Evolutionary conservation across 2,888 invertebrate genomes (phyloP).

Genomic region (Pseudolycoriella hygida): DNA sequence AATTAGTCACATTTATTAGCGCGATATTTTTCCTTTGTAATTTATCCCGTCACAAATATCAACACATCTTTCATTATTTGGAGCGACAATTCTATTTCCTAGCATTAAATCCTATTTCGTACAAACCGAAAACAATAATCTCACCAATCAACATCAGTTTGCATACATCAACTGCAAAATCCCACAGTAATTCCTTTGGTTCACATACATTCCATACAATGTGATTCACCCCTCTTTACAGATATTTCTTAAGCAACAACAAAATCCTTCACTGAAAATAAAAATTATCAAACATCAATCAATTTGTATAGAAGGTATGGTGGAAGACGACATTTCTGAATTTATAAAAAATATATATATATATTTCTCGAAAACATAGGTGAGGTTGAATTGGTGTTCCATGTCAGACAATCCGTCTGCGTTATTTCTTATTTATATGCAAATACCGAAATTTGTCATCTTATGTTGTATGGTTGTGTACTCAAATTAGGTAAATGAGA

Average conservation of each 20-base stretch:
- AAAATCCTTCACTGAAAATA: neutral
- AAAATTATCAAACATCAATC: constrained; percentile 1
- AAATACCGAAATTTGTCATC: constrained; percentile 1
- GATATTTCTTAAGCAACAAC: neutral
- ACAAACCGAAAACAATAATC: neutral
- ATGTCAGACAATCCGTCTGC: neutral
- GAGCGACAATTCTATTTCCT: too few species aligned
- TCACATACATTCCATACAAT: neutral
- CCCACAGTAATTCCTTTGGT: neutral
- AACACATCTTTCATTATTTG: too few species aligned
- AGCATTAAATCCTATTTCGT: too few species aligned
- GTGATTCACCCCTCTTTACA: too few species aligned
- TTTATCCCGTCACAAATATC: too few species aligned
- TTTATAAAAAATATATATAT: too few species aligned
- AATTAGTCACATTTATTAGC: too few species aligned
- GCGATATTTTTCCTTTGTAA: too few species aligned
- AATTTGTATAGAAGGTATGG: neutral
- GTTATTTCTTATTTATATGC: neutral
- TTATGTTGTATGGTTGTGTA: neutral
- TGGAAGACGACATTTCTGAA: neutral
- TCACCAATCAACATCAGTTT: neutral
- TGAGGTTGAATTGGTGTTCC: too few species aligned
- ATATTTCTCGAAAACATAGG: too few species aligned
- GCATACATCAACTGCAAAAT: neutral
- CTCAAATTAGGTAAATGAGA: neutral